Evolutionary conservation across 2,797 vertebrate species (phyloP).

Genomic region (Mus caroli): DNA sequence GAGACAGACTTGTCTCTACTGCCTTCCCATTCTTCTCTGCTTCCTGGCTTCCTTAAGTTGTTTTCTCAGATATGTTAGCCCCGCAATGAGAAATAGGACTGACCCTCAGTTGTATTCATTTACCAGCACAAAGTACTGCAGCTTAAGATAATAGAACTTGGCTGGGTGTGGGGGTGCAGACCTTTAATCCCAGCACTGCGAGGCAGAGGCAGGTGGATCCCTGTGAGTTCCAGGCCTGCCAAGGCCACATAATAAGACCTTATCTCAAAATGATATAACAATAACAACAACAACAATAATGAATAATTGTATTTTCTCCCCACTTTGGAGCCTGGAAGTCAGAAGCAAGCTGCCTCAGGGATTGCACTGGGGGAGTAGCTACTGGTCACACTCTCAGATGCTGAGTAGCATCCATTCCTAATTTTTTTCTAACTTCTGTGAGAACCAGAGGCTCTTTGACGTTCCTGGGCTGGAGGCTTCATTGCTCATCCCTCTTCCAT

Average conservation of each 20-base stretch:
- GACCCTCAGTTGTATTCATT: neutral
- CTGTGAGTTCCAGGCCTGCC: neutral
- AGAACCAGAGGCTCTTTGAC: neutral
- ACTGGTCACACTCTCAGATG: neutral
- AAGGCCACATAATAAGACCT: neutral
- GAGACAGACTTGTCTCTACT: neutral
- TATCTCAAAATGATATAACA: neutral
- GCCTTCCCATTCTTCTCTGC: neutral
- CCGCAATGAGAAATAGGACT: neutral
- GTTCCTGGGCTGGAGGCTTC: neutral
- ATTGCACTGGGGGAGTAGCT: neutral
- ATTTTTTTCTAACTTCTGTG: neutral
- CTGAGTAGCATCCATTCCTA: neutral
- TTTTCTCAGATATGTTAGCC: neutral
- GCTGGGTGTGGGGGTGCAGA: neutral
- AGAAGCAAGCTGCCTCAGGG: neutral
- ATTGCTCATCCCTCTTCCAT: fast-evolving
- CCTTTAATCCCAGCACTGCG: neutral
- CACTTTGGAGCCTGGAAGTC: neutral
- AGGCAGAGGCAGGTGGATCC: neutral
- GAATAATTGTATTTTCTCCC: neutral
- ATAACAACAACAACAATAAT: neutral
- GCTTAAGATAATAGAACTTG: neutral
- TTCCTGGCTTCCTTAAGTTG: neutral
- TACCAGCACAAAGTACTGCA: neutral